phyloP scores from a whole-genome alignment of 1,140 invertebrate genomes.

The Leucophenga varia region DNA sequence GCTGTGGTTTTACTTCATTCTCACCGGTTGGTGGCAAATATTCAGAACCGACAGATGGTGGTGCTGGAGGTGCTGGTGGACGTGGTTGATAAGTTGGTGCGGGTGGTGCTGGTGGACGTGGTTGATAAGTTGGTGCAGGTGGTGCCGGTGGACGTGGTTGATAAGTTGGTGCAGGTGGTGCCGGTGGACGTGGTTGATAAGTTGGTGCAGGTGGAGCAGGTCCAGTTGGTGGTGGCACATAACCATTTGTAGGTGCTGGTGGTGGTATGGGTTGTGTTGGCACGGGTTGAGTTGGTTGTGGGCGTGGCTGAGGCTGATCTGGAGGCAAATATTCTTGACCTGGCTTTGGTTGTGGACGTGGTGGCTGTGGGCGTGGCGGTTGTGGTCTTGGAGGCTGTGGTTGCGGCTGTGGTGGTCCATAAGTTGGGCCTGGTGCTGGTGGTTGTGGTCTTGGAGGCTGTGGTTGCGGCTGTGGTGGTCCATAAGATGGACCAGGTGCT shows the following conservation, averaged over 20 bases:
- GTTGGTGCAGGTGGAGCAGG: too few relatives aligned
- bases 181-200: neutral
- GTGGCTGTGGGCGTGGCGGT: neutral
- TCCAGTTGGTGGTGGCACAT: neutral
- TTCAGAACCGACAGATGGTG: constrained; percentile 1
- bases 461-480: neutral
- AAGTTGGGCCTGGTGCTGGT: neutral
- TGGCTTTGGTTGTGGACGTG: neutral
- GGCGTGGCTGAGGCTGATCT: neutral
- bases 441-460: too few relatives aligned
- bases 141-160: neutral
- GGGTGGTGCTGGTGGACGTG: neutral
- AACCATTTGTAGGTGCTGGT: neutral
- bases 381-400: constrained; percentile 9
- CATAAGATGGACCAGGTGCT: neutral
- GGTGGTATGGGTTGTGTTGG: neutral
- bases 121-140: neutral
- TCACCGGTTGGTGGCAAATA: constrained; percentile 17
- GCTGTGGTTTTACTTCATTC: constrained; percentile 7
- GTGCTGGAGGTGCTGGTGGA: neutral
- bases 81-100: neutral
- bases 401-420: neutral
- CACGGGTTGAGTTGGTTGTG: neutral
- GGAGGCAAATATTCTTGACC: neutral
- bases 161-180: neutral